Evolutionary conservation across 2,113 vertebrate species (phyloP).

Genomic region (Hyperopisus bebe): DNA sequence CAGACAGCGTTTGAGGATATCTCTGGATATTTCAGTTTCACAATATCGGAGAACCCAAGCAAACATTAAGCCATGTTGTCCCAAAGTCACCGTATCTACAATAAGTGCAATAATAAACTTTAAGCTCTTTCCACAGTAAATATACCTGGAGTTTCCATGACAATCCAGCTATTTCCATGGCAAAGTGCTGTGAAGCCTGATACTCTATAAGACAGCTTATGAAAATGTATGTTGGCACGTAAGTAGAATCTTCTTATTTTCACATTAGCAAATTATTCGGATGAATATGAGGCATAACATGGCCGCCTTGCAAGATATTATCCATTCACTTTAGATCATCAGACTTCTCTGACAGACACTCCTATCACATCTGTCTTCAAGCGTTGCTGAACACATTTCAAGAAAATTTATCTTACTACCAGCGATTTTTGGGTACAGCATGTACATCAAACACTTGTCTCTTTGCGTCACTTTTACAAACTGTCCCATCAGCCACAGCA

Average conservation of each 20-base stretch:
- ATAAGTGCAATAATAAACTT: background rate
- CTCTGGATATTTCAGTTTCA: background rate
- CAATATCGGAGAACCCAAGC: background rate
- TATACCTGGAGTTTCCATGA: background rate
- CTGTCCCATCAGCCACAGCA: background rate
- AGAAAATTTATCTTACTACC: background rate
- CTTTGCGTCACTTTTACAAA: background rate
- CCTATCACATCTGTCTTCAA: background rate
- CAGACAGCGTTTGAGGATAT: background rate
- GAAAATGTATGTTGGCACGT: background rate
- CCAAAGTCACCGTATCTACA: background rate
- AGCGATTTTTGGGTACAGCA: background rate
- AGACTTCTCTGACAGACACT: background rate
- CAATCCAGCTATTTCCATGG: background rate
- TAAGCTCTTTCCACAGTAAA: background rate
- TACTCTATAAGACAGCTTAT: background rate
- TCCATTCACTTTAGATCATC: background rate
- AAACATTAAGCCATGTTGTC: background rate
- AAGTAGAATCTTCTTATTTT: background rate
- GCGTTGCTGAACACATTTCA: background rate
- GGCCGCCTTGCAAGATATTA: background rate
- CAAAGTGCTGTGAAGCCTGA: background rate
- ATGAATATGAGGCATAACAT: background rate
- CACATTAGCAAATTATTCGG: background rate
- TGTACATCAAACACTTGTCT: background rate